Conservation (phyloP, 2,888 invertebrate genomes). For the Acrobasis suavella region DNA sequence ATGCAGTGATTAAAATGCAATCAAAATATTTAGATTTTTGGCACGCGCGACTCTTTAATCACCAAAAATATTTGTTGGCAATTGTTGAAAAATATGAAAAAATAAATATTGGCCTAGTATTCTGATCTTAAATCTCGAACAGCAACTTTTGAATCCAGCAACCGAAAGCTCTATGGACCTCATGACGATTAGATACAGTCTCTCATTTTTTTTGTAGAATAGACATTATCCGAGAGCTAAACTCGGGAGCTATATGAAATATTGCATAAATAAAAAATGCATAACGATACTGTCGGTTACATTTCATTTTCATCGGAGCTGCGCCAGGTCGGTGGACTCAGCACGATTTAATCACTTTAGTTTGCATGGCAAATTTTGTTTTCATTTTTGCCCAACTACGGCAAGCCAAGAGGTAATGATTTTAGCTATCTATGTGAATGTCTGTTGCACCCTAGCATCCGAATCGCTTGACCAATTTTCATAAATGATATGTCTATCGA, state of each 20-base stretch:
- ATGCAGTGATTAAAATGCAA: constrained; percentile 6
- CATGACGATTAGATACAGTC: too few species aligned
- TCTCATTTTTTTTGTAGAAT: constrained; percentile 9
- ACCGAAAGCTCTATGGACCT: too few species aligned
- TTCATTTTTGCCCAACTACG: too few species aligned
- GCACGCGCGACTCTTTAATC: constrained; percentile 29
- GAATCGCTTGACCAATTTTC: too few species aligned
- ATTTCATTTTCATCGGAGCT: constrained; percentile 32
- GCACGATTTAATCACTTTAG: neutral
- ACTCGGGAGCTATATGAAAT: constrained; percentile 34
- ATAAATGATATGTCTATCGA: too few species aligned
- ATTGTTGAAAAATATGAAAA: too few species aligned
- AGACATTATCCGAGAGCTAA: constrained; percentile 15
- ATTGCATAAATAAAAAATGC: constrained; percentile 44
- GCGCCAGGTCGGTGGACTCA: neutral
- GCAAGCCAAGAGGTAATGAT: too few species aligned
- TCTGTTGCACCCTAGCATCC: too few species aligned
- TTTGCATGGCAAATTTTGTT: neutral
- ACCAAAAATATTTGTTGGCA: constrained; percentile 28
- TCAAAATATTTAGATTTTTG: constrained; percentile 10
- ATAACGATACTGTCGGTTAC: constrained; percentile 38
- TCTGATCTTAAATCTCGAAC: too few species aligned
- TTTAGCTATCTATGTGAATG: too few species aligned
- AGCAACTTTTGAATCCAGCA: too few species aligned
- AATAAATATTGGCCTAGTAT: too few species aligned